A percentile compares a stretch with the other conserved stretches of the same genome.
These are phyloP conservation scores for Stramonita haemastoma DNA, from an alignment of 2,888 invertebrate genomes.

Conservation along the genomic window DNA sequence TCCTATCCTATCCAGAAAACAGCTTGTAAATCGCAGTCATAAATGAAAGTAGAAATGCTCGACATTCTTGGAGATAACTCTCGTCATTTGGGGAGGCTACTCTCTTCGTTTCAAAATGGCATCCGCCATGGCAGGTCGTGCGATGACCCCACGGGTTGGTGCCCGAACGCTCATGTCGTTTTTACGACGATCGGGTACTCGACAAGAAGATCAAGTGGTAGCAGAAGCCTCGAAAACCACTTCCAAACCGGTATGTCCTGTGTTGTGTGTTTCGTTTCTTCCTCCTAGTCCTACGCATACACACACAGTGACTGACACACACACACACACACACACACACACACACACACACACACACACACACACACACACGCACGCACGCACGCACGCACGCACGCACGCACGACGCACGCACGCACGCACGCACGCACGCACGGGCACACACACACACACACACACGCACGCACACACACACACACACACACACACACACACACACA, in stretches of 20 bases:
- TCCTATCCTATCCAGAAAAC: no score
- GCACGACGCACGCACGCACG: neutral
- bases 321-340: slow-evolving; percentile 4
- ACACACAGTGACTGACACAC: neutral
- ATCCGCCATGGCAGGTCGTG: neutral
- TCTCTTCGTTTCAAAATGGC: slow-evolving; percentile 5
- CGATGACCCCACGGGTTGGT: neutral
- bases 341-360: no score
- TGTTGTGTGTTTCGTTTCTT: neutral
- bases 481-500: neutral
- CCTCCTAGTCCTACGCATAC: neutral
- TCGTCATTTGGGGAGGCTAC: neutral
- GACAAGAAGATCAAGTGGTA: neutral
- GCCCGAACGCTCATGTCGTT: slow-evolving; percentile 6
- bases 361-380: neutral
- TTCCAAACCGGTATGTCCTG: neutral
- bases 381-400: no score
- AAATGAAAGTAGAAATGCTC: no score
- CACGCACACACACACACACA: neutral
- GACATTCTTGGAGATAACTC: no score
- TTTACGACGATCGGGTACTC: neutral
- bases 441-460: neutral
- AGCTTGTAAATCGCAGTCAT: no score
- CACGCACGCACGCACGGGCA: neutral
- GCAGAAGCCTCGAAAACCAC: neutral